Conservation (phyloP, 2,113 vertebrate genomes). For the Morphnarchus princeps region DNA sequence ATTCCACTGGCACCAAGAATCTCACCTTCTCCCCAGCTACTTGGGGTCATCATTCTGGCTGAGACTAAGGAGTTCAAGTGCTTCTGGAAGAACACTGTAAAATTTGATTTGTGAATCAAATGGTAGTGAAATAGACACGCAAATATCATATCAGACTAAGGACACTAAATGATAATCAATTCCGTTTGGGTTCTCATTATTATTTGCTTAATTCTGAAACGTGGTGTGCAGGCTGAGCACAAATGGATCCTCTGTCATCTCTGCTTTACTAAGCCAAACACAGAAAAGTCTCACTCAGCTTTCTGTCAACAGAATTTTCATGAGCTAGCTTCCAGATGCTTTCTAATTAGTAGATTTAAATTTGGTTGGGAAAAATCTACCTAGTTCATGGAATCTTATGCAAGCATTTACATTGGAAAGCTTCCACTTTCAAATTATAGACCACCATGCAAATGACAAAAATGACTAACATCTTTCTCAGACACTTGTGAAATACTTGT, state of each 20-base stretch:
- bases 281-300: neutral
- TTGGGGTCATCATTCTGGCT: neutral
- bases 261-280: neutral
- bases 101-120: neutral
- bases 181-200: neutral
- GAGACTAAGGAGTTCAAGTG: neutral
- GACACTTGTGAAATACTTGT: neutral
- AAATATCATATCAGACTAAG: neutral
- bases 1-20: neutral
- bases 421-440: neutral
- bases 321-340: neutral
- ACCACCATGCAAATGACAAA: neutral
- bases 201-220: constrained; percentile 18
- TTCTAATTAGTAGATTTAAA: neutral
- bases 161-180: neutral
- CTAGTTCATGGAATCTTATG: neutral
- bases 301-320: neutral
- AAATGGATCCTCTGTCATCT: neutral
- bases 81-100: neutral
- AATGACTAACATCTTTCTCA: neutral
- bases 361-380: neutral
- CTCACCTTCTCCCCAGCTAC: neutral
- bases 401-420: neutral
- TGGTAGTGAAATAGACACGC: neutral
- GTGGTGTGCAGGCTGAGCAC: neutral